phyloP scores from a whole-genome alignment of 2,888 invertebrate genomes.

The Antheraea yamamai region DNA sequence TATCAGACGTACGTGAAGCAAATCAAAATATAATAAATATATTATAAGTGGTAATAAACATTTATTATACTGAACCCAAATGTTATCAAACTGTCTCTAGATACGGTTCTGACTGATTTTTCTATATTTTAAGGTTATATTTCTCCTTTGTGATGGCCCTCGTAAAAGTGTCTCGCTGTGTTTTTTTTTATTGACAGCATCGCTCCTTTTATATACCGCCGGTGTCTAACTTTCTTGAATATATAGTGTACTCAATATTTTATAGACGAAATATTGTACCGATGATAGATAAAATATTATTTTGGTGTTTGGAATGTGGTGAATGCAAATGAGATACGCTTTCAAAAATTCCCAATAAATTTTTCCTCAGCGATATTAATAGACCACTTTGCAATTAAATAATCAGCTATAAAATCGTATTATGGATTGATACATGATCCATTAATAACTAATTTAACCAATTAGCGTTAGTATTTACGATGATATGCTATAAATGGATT shows the following conservation, averaged over 20 bases:
- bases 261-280: not conserved
- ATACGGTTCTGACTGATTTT: not conserved
- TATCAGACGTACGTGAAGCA: not conserved
- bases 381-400: no score
- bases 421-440: no score
- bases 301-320: not conserved
- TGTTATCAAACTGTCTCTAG: not conserved
- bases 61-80: not conserved
- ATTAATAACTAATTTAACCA: no score
- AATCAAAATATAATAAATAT: not conserved
- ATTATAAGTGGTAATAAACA: not conserved
- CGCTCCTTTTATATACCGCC: conserved; percentile 10
- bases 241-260: not conserved
- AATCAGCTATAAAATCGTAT: no score
- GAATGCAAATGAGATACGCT: not conserved
- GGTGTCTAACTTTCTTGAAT: not conserved
- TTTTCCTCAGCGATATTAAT: no score
- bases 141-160: conserved; percentile 30
- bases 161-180: conserved; percentile 30
- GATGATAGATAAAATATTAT: not conserved
- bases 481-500: no score
- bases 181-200: conserved; percentile 32
- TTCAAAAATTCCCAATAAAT: no score
- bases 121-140: conserved; percentile 18
- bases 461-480: no score